phyloP scores from a whole-genome alignment of 2,113 vertebrate genomes.

The Saguinus imperator region DNA sequence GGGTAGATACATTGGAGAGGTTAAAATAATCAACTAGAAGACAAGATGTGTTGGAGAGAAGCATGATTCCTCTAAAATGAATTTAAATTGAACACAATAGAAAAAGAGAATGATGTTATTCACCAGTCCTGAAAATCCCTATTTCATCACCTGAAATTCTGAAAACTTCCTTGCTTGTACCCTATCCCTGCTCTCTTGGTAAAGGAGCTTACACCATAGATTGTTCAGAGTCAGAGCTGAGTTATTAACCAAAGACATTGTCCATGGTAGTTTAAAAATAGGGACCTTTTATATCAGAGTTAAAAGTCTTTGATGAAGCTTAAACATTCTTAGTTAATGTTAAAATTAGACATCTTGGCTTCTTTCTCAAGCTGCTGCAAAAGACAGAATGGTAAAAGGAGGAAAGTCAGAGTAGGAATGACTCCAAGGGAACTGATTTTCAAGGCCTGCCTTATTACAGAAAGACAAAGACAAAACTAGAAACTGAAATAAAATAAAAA shows the following conservation, averaged over 20 bases:
- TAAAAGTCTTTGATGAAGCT: background rate
- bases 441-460: background rate
- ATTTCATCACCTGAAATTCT: background rate
- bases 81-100: background rate
- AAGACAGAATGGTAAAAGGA: conserved; percentile 5
- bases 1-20: background rate
- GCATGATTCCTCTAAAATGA: background rate
- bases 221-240: background rate
- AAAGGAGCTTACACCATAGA: background rate
- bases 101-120: background rate
- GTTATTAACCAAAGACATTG: background rate
- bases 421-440: background rate
- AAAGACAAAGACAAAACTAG: conserved; percentile 6
- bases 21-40: background rate
- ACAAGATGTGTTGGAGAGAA: background rate
- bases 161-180: background rate
- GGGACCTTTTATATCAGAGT: background rate
- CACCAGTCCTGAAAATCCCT: background rate
- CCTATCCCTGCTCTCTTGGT: background rate
- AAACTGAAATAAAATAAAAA: conserved; percentile 10
- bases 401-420: background rate
- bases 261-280: background rate
- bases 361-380: background rate
- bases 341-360: conserved; percentile 22
- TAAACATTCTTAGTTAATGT: conserved; percentile 13